Evolutionary conservation across 2,888 invertebrate genomes (phyloP).

Genomic region (Lamellibrachia columna): DNA sequence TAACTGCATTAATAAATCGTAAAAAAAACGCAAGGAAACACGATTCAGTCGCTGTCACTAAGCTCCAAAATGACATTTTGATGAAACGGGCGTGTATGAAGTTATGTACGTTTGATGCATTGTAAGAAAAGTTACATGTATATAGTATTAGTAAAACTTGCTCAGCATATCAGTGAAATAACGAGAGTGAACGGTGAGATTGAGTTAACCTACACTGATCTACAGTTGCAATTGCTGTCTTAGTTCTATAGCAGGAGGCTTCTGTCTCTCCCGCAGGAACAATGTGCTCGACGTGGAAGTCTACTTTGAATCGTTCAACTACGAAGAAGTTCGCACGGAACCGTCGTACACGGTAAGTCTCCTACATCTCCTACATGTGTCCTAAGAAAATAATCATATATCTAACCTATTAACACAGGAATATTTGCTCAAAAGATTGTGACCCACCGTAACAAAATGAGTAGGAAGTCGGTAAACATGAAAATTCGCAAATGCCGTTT

Average conservation of each 20-base stretch:
- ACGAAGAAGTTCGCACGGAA: not conserved
- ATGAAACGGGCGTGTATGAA: too few relatives aligned
- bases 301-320: not conserved
- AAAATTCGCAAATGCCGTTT: too few relatives aligned
- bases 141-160: too few relatives aligned
- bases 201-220: too few relatives aligned
- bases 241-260: not conserved
- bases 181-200: too few relatives aligned
- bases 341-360: not conserved
- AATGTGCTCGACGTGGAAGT: not conserved
- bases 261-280: not conserved
- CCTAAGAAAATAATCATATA: not conserved
- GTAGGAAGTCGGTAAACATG: too few relatives aligned
- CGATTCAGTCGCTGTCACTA: not conserved
- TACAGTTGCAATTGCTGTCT: not conserved
- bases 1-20: too few relatives aligned
- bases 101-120: too few relatives aligned
- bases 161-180: too few relatives aligned
- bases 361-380: not conserved
- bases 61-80: too few relatives aligned
- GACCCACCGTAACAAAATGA: too few relatives aligned
- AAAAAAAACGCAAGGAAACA: not conserved
- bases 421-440: not conserved
- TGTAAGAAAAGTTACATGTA: too few relatives aligned
- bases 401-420: not conserved